These are phyloP conservation scores for Crypturellus undulatus DNA, from an alignment of 2,113 vertebrate genomes.

Conservation along the genomic window DNA sequence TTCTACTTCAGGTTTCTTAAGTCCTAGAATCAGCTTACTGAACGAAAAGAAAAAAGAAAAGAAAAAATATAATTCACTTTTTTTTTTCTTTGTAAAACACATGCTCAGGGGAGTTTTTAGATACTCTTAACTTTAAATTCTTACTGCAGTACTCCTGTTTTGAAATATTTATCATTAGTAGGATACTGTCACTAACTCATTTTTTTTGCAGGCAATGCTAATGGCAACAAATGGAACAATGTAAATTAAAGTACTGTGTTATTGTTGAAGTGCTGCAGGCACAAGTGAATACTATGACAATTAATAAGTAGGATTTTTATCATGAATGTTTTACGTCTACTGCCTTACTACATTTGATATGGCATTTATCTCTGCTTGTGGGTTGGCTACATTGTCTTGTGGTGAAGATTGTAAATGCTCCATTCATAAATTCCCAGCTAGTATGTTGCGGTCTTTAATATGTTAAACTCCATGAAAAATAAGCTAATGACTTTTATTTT, in stretches of 20 bases:
- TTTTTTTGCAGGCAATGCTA: not conserved
- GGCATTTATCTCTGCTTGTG: not conserved
- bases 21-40: not conserved
- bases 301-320: not conserved
- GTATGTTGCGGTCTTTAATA: not conserved
- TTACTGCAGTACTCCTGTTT: not conserved
- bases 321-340: not conserved
- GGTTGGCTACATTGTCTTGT: not conserved
- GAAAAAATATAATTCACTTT: not conserved
- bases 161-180: not conserved
- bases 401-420: not conserved
- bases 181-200: not conserved
- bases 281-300: not conserved
- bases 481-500: conserved; percentile 4
- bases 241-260: not conserved
- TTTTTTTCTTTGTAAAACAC: not conserved
- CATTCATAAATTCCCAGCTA: not conserved
- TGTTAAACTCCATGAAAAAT: not conserved
- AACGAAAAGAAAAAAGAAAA: not conserved
- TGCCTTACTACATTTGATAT: not conserved
- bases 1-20: not conserved
- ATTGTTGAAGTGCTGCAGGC: not conserved
- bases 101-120: not conserved
- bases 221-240: not conserved
- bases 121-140: not conserved